Conservation (phyloP, 2,113 vertebrate species). For the Nansenia antarctica region DNA sequence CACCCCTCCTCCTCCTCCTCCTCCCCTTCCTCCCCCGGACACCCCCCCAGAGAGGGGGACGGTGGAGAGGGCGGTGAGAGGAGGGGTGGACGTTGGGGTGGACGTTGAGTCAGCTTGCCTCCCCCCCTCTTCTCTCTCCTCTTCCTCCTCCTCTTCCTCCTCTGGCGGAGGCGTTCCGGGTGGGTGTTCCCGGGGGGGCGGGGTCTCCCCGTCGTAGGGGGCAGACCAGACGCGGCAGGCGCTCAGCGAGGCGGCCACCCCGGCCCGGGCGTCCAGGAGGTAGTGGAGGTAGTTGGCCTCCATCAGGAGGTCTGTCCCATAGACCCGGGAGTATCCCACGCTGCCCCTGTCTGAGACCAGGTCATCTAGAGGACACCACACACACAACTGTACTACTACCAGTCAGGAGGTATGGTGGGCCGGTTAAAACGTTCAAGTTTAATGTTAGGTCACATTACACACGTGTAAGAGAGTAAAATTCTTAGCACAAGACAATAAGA, state of each 20-base stretch:
- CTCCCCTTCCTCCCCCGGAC: conserved; percentile 50
- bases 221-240: conserved; percentile 91
- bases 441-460: too few relatives aligned
- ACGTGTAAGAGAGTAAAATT: too few relatives aligned
- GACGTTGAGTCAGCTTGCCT: not conserved
- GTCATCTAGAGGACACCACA: conserved; percentile 20
- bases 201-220: conserved; percentile 86
- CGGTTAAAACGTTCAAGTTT: too few relatives aligned
- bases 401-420: too few relatives aligned
- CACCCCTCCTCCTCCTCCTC: not conserved
- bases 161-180: too few relatives aligned
- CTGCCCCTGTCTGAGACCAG: conserved; percentile 10
- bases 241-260: conserved; percentile 75
- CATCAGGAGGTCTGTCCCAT: conserved; percentile 76
- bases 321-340: conserved; percentile 72
- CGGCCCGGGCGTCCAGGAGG: conserved; percentile 83
- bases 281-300: conserved; percentile 93
- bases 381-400: too few relatives aligned
- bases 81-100: not conserved
- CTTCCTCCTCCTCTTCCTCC: conserved; percentile 63
- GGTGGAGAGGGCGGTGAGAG: conserved; percentile 8
- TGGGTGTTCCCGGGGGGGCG: conserved; percentile 76
- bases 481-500: too few relatives aligned
- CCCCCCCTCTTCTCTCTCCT: conserved; percentile 1
- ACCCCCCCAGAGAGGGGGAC: conserved; percentile 40